phyloP scores from a whole-genome alignment of 2,113 vertebrate genomes.

The Vulpes vulpes region DNA sequence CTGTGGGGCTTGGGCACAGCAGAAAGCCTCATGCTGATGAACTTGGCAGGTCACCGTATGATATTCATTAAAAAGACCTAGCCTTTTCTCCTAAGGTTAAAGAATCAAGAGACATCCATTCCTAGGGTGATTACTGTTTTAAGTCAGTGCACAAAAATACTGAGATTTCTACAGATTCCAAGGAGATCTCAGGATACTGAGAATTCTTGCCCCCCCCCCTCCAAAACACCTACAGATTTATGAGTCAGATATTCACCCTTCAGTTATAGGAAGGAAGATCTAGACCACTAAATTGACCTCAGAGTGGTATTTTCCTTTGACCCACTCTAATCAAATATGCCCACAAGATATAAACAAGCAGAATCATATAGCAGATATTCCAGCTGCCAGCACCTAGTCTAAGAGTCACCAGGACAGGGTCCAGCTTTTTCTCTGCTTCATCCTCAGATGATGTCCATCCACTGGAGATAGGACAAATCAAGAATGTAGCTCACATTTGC shows the following conservation, averaged over 20 bases:
- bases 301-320: not conserved
- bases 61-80: not conserved
- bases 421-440: not conserved
- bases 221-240: not conserved
- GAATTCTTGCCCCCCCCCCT: not conserved
- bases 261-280: not conserved
- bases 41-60: not conserved
- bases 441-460: not conserved
- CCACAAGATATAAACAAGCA: not conserved
- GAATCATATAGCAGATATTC: not conserved
- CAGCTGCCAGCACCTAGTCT: not conserved
- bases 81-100: not conserved
- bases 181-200: not conserved
- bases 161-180: not conserved
- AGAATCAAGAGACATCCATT: not conserved
- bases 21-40: not conserved
- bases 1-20: not conserved
- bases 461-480: not conserved
- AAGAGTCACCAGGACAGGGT: not conserved
- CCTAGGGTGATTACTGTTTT: not conserved
- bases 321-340: not conserved
- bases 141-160: not conserved
- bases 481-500: not conserved
- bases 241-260: not conserved
- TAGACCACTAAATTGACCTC: not conserved